phyloP scores from a whole-genome alignment of 2,888 invertebrate species.

The Xylocampa areola region DNA sequence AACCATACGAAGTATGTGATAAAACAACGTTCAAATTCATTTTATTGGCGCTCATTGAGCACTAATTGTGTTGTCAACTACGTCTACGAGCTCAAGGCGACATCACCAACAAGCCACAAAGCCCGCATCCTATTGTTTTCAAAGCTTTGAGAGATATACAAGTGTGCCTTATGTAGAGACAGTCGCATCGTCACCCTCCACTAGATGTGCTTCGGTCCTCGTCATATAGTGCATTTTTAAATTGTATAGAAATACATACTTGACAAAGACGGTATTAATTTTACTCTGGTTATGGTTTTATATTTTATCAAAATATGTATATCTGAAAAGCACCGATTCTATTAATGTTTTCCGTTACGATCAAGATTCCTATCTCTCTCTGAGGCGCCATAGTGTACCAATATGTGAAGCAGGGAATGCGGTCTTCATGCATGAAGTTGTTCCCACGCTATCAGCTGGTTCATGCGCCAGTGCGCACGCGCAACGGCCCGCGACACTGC shows the following conservation, averaged over 20 bases:
- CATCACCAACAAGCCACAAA: conserved; percentile 64
- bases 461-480: conserved; percentile 78
- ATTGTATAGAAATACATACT: conserved; percentile 1
- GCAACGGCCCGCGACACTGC: conserved; percentile 72
- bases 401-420: conserved; percentile 34
- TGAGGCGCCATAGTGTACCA: conserved; percentile 52
- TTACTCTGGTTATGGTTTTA: too few species aligned
- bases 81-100: conserved; percentile 66
- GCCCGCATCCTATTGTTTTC: conserved; percentile 83
- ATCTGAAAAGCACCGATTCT: conserved; percentile 11
- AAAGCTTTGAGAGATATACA: conserved; percentile 70
- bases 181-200: conserved; percentile 50
- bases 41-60: conserved; percentile 66
- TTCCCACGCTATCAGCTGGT: conserved; percentile 87
- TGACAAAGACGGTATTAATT: neutral
- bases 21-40: conserved; percentile 42
- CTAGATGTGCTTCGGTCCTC: conserved; percentile 2
- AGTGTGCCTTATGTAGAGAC: conserved; percentile 58
- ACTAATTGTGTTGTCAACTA: conserved; percentile 74
- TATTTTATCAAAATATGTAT: neutral
- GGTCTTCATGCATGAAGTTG: conserved; percentile 71
- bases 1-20: conserved; percentile 31
- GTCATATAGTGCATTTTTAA: conserved; percentile 21
- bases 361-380: conserved; percentile 39
- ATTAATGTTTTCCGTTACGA: conserved; percentile 19